Evolutionary conservation across 1,140 invertebrate species (phyloP), one percentile per base, ranked within the genome.

Genomic region (Paracyclopina nana): DNA sequence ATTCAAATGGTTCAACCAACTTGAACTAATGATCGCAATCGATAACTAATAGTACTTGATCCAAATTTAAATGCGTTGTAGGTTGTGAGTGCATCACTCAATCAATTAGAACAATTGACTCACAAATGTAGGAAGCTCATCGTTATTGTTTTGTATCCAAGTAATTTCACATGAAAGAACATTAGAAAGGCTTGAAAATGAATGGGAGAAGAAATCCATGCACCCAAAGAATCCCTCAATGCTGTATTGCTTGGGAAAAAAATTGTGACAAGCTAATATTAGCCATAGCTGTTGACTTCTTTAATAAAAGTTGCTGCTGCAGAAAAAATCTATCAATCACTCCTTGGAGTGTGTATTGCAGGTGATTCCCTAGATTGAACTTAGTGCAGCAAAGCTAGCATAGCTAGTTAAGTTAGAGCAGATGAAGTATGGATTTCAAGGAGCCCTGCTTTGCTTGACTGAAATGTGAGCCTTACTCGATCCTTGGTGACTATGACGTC

Each of bases 401-500:
- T 42, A 18, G 14, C 14, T 42, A 12, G 14, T 6, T 42, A 22
- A 18, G 8, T 11, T 22, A 6, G 6, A 6, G 14, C 8, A 42
- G 8, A 42, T 11, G 14, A 14, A 42, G 24, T 42, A 6, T 6
- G 14, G 24, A 9, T 9, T 42, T 42, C 24, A 9, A 42, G n/a
- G 9, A 6, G 8, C 40, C 40, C 8, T 6, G 14, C 9, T 18
- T 18, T 42, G 14, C 14, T 11, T 22, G 24, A 18, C 8, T 6
- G 6, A 42, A 30, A 9, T 42, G 24, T 42, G 14, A 18, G 9
- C 8, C 4, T 48, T 48, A 69, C 60, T 22, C 73, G 73, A n/a
- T 64, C 56, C 40, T 65, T 57, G 0, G 83, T 87, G 3, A 94
- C 68, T 1, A 88, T 70, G 0, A 78, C 83, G 2, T 76, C 75